A percentile compares a stretch with the other conserved stretches of the same genome.
These are phyloP conservation scores for Drosophila tani DNA, from an alignment of 1,140 invertebrate genomes.

Conservation along the genomic window DNA sequence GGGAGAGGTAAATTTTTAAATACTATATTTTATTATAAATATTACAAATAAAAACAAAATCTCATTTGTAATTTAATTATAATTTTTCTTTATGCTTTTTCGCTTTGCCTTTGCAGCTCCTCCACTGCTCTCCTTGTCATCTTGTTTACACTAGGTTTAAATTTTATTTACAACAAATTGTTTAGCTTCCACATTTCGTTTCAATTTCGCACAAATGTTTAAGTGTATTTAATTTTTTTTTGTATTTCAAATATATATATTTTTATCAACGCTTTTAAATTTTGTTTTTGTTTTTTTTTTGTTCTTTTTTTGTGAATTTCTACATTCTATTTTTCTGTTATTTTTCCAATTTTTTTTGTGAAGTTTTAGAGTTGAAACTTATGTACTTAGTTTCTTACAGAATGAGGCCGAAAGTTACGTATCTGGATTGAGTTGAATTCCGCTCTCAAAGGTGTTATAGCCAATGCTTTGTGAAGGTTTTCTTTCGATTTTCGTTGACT, in stretches of 20 bases:
- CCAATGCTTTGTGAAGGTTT: constrained; percentile 32
- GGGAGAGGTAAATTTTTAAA: constrained; percentile 73
- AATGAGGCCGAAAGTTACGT: constrained; percentile 85
- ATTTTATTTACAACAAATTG: constrained; percentile 84
- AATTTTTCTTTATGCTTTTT: constrained; percentile 71
- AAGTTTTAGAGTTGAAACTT: constrained; percentile 55
- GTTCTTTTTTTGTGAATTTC: constrained; percentile 59
- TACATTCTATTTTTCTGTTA: constrained; percentile 33
- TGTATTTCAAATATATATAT: constrained; percentile 51
- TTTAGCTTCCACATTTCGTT: constrained; percentile 71
- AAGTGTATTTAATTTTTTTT: constrained; percentile 49
- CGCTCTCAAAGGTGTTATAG: constrained; percentile 28
- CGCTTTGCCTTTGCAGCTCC: constrained; percentile 56
- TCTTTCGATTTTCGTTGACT: constrained; percentile 48
- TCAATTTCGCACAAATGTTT: constrained; percentile 61
- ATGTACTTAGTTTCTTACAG: constrained; percentile 78
- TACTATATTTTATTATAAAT: constrained; percentile 85
- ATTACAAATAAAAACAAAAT: constrained; percentile 85
- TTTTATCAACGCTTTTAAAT: constrained; percentile 50
- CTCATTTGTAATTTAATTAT: constrained; percentile 83
- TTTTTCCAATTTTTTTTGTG: constrained; percentile 23
- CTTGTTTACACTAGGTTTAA: constrained; percentile 79
- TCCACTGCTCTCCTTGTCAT: constrained; percentile 29
- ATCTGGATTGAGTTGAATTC: constrained; percentile 80
- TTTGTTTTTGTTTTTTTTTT: constrained; percentile 44